Conservation (phyloP, 2,797 vertebrate species). For the Enteromius treurensis region DNA sequence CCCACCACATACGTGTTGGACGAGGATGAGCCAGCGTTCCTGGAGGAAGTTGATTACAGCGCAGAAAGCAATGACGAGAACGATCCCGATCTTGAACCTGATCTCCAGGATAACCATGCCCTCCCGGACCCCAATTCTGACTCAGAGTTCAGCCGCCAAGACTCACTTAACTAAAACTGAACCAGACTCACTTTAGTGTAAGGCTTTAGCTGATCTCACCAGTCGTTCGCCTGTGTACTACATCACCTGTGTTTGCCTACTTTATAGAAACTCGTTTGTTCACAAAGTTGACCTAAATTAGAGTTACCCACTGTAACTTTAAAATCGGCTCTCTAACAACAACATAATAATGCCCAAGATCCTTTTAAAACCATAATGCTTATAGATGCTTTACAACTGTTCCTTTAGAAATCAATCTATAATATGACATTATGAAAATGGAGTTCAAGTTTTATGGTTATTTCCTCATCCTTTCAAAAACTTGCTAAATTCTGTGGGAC, state of each 20-base stretch:
- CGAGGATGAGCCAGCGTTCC: constrained; percentile 93
- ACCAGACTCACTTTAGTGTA: not conserved
- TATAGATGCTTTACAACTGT: not conserved
- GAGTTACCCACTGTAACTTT: not conserved
- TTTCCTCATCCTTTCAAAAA: not conserved
- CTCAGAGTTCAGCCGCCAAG: constrained; percentile 80
- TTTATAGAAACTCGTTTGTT: not conserved
- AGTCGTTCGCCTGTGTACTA: not conserved
- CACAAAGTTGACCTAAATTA: not conserved
- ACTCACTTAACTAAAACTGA: constrained; percentile 58
- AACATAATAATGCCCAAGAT: not conserved
- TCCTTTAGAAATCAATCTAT: not conserved
- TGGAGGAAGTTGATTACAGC: constrained; percentile 98
- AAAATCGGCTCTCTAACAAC: not conserved
- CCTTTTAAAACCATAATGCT: not conserved
- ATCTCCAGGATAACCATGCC: constrained; percentile 78
- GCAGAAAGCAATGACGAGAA: constrained; percentile 91
- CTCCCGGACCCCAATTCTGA: constrained; percentile 85
- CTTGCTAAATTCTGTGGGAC: not conserved
- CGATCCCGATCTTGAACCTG: constrained; percentile 83
- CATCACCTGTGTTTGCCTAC: constrained; percentile 12
- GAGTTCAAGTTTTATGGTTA: not conserved
- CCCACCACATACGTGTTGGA: constrained; percentile 92
- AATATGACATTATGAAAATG: not conserved
- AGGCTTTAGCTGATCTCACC: constrained; percentile 15